Percentiles rank a stretch among this genome's conserved stretches.
These are phyloP conservation scores for Magallana gigas DNA, from an alignment of 1,140 invertebrate genomes.

Conservation along the genomic window DNA sequence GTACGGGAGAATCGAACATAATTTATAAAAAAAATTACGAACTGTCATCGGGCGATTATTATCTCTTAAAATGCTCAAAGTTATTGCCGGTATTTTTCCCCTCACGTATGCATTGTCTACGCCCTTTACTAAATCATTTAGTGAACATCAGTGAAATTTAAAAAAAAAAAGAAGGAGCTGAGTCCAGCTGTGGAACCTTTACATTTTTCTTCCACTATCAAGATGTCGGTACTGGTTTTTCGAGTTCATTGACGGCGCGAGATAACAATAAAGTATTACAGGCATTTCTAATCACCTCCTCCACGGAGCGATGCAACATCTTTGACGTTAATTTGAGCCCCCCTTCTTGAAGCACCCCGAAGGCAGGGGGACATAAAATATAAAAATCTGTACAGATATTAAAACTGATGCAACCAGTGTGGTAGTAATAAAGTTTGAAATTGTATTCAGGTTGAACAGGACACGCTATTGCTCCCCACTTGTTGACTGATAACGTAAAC, in stretches of 20 bases:
- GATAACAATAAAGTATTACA: constrained; percentile 8
- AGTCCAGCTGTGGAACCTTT: constrained; percentile 1
- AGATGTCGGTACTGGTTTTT: constrained; percentile 23
- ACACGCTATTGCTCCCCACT: neutral
- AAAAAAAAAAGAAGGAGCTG: neutral
- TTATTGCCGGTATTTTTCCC: no score
- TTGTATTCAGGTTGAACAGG: constrained; percentile 11
- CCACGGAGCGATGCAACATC: neutral
- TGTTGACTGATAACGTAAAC: neutral
- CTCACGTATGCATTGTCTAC: neutral
- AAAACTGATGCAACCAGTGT: constrained; percentile 18
- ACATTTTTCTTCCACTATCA: constrained; percentile 18
- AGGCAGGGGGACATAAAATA: constrained; percentile 29
- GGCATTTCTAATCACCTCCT: neutral
- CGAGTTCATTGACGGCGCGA: constrained; percentile 16
- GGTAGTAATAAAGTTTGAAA: neutral
- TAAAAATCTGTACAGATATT: constrained; percentile 32
- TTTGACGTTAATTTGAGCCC: constrained; percentile 19
- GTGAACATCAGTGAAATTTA: constrained; percentile 10
- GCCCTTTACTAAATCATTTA: constrained; percentile 26
- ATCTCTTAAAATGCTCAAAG: no score
- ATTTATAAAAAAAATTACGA: no score
- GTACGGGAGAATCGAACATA: no score
- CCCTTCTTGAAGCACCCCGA: neutral
- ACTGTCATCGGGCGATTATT: no score